Evolutionary conservation across 2,113 vertebrate species (phyloP).

Genomic region (Chinchilla lanigera): DNA sequence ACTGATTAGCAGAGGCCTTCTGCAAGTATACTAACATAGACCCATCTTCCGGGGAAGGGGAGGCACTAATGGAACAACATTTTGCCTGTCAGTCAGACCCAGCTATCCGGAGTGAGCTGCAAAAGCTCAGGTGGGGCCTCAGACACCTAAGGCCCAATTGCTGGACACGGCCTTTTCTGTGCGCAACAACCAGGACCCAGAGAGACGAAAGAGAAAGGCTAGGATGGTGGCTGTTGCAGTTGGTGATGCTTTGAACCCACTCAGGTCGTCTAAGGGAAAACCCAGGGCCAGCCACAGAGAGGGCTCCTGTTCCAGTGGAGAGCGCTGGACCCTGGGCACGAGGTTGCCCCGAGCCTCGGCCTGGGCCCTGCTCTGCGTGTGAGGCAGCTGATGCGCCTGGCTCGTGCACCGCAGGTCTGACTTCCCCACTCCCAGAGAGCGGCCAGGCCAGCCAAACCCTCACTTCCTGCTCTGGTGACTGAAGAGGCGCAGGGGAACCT

Average conservation of each 20-base stretch:
- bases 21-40: background rate
- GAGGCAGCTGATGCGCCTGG: background rate
- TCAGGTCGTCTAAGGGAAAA: no score
- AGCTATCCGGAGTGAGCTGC: no score
- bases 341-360: background rate
- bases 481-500: background rate
- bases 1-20: background rate
- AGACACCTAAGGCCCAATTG: no score
- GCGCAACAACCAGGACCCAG: no score
- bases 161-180: no score
- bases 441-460: background rate
- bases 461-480: background rate
- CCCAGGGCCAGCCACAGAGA: no score
- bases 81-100: background rate
- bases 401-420: background rate
- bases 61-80: background rate
- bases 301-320: no score
- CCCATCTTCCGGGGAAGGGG: background rate
- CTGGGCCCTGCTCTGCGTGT: background rate
- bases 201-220: no score
- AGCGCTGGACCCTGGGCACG: background rate
- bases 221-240: no score
- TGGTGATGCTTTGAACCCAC: no score
- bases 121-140: no score
- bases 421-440: background rate